These are phyloP conservation scores for Ctenomys sociabilis DNA, from an alignment of 2,113 vertebrate species.

Conservation along the genomic window DNA sequence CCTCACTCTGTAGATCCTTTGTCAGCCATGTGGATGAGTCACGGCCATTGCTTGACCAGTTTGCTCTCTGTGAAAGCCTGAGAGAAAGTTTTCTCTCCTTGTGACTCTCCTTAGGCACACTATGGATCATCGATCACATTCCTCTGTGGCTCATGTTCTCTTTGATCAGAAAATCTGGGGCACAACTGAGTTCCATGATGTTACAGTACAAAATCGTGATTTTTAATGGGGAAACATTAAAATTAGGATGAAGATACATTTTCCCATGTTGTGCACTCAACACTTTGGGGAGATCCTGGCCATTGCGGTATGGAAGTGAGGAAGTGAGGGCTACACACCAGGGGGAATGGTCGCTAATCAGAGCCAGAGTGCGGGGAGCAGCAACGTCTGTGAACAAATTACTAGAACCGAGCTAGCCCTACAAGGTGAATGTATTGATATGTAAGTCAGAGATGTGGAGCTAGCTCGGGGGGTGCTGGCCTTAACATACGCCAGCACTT, in stretches of 20 bases:
- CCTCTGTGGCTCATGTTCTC: no score
- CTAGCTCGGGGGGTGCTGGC: background rate
- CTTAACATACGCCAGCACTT: background rate
- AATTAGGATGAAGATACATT: background rate
- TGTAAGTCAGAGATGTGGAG: background rate
- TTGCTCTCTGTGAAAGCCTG: no score
- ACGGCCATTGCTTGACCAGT: no score
- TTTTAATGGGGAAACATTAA: conserved; percentile 23
- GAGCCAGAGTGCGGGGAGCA: background rate
- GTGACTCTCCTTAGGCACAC: no score
- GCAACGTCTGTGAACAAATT: background rate
- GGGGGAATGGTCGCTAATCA: background rate
- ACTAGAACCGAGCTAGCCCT: background rate
- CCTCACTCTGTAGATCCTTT: no score
- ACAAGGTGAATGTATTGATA: background rate
- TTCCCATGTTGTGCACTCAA: background rate
- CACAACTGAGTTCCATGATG: no score
- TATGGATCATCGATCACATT: no score
- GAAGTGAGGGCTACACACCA: background rate
- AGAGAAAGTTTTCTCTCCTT: no score
- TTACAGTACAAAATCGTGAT: no score
- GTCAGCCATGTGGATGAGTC: no score
- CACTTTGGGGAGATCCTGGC: background rate
- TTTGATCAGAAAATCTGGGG: no score
- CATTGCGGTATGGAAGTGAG: background rate